Base-by-base conservation (phyloP, 2,113 vertebrate species). In the Vanacampus margaritifer region DNA sequence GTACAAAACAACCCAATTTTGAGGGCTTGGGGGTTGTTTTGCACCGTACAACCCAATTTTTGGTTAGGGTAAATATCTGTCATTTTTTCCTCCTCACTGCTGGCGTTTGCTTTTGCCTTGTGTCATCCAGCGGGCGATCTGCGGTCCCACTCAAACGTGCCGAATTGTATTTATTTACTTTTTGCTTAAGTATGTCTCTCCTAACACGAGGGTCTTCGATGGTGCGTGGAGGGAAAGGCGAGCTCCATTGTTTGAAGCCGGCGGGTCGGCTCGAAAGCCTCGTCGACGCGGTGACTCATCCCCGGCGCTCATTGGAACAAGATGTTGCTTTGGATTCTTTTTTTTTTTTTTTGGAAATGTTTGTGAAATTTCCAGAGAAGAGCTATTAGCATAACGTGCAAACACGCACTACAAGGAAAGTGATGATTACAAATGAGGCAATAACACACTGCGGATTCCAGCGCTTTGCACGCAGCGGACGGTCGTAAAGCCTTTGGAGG, bases 121-220 rank as follows among this genome's bases (percentile, higher is more conserved):
- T 65, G 69, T 68, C 48, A 75, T 74, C 67, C 71, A 6, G 7
- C 36, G 65, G 68, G 61, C 67, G 10, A 48, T 65, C 56, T 76
- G 77, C 64, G 64, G 81, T 87, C 82, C 71, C 73, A 82, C 79
- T 82, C 56, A 84, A 90, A 89, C 83, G 84, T 50, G 16, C 45
- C 7, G 12, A 12, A 41, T 41, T 2, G 12, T 46, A 6, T 46
- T 46, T n/a, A 5, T n/a, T 10, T 50, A 67, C 76, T 71, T 79
- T 73, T 65, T 23, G 5, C 5, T 5, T 46, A 28, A 57, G 11
- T 28, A 16, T n/a, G 17, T 6, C 32, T 61, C 90, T 88, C 86
- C 84, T 88, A 89, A 91, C 87, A 24, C 41, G 23, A 69, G 64
- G 73, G 73, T 78, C 82, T 68, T 43, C 73, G 79, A n/a, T 78